Conservation (phyloP, 2,797 vertebrate species). For the Poeciliopsis presidionis region DNA sequence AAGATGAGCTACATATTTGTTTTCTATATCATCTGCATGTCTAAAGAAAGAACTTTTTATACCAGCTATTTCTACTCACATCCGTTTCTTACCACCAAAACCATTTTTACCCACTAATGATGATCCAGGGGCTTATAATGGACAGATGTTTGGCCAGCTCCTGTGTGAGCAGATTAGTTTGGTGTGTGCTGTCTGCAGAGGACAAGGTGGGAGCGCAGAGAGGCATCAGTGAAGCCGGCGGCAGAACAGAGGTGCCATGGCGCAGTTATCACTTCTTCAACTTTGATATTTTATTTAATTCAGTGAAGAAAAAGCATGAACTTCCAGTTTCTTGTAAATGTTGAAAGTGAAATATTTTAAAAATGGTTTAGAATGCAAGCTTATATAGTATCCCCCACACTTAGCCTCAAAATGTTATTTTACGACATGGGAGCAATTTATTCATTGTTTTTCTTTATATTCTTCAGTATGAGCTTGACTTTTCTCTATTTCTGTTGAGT, state of each 20-base stretch:
- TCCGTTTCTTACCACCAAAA: background rate
- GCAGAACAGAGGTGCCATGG: constrained; percentile 18
- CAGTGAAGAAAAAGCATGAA: background rate
- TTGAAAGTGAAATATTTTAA: background rate
- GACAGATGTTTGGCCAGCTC: constrained; percentile 54
- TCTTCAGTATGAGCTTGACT: background rate
- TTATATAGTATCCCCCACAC: background rate
- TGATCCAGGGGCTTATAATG: constrained; percentile 26
- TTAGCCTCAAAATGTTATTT: background rate
- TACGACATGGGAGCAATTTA: background rate
- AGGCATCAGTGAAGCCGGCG: constrained; percentile 26
- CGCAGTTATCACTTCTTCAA: constrained; percentile 1
- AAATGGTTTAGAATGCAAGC: background rate
- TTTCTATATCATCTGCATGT: constrained; percentile 21
- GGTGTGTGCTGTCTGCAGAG: constrained; percentile 28
- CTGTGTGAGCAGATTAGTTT: constrained; percentile 50
- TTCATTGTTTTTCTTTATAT: background rate
- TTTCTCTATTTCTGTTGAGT: constrained; percentile 2
- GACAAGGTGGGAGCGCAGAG: constrained; percentile 34
- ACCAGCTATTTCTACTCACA: background rate
- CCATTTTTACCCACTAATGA: constrained; percentile 34
- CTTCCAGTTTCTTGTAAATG: background rate
- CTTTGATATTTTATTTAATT: background rate
- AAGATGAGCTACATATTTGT: constrained; percentile 32
- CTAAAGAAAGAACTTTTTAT: constrained; percentile 56